These are phyloP conservation scores for Mamestra brassicae DNA, from an alignment of 2,888 invertebrate genomes.

Conservation along the genomic window DNA sequence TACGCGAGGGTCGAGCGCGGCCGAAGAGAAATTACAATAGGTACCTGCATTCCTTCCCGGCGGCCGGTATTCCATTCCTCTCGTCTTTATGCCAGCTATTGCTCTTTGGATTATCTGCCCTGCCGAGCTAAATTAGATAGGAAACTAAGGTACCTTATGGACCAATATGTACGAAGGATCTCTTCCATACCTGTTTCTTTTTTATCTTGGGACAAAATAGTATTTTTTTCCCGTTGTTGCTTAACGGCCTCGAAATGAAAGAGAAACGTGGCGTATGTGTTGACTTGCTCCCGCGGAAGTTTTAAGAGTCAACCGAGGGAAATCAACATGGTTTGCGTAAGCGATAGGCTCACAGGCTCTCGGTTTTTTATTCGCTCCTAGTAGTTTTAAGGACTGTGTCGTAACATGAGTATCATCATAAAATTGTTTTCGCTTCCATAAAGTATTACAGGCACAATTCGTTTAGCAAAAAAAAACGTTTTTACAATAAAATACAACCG, in stretches of 20 bases:
- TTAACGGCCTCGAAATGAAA: constrained; percentile 37
- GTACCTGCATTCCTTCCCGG: constrained; percentile 66
- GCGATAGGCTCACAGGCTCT: constrained; percentile 2
- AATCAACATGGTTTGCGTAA: constrained; percentile 53
- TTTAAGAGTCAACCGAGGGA: constrained; percentile 40
- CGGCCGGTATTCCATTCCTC: constrained; percentile 68
- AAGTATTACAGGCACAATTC: not conserved
- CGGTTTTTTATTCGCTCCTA: not conserved
- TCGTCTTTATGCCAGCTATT: constrained; percentile 69
- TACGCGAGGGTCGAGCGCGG: constrained; percentile 62
- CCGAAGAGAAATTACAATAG: constrained; percentile 66
- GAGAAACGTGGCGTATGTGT: constrained; percentile 49
- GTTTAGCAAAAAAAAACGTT: not conserved
- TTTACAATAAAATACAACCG: too few relatives aligned
- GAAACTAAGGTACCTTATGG: constrained; percentile 42
- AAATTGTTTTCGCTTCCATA: not conserved
- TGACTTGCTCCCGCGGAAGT: constrained; percentile 41
- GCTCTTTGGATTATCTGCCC: constrained; percentile 67
- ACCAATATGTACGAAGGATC: constrained; percentile 49
- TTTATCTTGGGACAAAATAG: constrained; percentile 44
- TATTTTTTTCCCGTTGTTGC: constrained; percentile 47
- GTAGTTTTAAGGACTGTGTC: not conserved
- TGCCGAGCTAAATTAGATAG: constrained; percentile 64
- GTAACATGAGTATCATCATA: not conserved
- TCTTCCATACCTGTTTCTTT: constrained; percentile 35